phyloP scores from a whole-genome alignment of 2,797 vertebrate species.

The Acrossocheilus fasciatus region DNA sequence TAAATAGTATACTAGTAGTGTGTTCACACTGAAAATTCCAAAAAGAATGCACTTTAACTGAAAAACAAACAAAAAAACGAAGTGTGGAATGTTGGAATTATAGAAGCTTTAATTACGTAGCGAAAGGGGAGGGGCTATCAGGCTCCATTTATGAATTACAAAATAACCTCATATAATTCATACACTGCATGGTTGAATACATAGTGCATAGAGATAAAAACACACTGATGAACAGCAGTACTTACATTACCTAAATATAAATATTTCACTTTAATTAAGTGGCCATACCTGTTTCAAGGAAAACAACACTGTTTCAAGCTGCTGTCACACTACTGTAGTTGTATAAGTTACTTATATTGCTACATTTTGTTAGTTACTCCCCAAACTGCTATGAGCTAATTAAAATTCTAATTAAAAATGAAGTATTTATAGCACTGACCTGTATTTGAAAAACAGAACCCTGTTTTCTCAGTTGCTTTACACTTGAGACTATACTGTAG shows the following conservation, averaged over 20 bases:
- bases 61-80: no score
- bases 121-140: no score
- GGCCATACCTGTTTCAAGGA: neutral
- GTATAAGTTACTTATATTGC: neutral
- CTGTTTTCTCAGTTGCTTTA: slow-evolving; percentile 6
- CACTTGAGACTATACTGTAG: neutral
- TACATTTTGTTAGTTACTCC: neutral
- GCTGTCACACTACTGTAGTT: neutral
- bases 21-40: no score
- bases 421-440: slow-evolving; percentile 13
- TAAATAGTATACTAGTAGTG: no score
- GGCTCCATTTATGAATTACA: neutral
- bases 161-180: neutral
- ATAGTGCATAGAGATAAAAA: neutral
- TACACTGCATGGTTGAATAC: neutral
- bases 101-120: no score
- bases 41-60: no score
- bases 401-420: neutral
- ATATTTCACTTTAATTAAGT: neutral
- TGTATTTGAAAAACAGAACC: slow-evolving; percentile 8
- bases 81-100: no score
- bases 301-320: neutral
- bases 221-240: neutral
- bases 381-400: neutral
- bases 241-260: neutral